These are phyloP conservation scores for Trematomus bernacchii DNA, from an alignment of 2,797 vertebrate species.

Conservation along the genomic window DNA sequence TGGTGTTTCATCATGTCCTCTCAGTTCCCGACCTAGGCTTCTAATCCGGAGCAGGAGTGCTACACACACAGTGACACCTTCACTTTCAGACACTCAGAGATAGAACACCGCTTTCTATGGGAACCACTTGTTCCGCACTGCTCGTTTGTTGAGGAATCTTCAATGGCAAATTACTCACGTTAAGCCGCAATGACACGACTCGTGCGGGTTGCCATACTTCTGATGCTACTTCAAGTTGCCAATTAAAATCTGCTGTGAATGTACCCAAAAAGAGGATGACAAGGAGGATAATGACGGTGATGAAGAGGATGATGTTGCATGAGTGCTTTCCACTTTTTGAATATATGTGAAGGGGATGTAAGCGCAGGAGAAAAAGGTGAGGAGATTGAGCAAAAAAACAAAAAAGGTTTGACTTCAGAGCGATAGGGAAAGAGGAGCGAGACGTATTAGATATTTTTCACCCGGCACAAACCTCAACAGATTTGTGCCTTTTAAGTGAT, in stretches of 20 bases:
- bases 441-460: conserved; percentile 66
- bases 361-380: conserved; percentile 45
- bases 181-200: conserved; percentile 62
- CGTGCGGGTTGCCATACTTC: conserved; percentile 56
- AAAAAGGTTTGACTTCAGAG: conserved; percentile 64
- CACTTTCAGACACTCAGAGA: conserved; percentile 35
- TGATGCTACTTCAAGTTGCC: conserved; percentile 69
- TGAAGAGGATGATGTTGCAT: conserved; percentile 17
- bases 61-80: conserved; percentile 57
- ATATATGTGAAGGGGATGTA: conserved; percentile 53
- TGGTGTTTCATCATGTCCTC: conserved; percentile 69
- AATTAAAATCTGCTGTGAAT: conserved; percentile 71
- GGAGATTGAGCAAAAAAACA: conserved; percentile 55
- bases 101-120: conserved; percentile 53
- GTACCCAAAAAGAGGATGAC: conserved; percentile 60
- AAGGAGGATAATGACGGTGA: conserved; percentile 56
- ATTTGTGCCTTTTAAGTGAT: conserved; percentile 73
- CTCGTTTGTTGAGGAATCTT: conserved; percentile 70
- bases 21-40: conserved; percentile 59
- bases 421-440: conserved; percentile 42
- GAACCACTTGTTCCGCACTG: conserved; percentile 62
- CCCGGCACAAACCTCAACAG: conserved; percentile 56
- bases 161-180: conserved; percentile 73
- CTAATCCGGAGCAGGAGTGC: conserved; percentile 53
- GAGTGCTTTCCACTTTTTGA: conserved; percentile 41